Conservation (phyloP, 2,113 vertebrate species). For the Mystacornis crossleyi region DNA sequence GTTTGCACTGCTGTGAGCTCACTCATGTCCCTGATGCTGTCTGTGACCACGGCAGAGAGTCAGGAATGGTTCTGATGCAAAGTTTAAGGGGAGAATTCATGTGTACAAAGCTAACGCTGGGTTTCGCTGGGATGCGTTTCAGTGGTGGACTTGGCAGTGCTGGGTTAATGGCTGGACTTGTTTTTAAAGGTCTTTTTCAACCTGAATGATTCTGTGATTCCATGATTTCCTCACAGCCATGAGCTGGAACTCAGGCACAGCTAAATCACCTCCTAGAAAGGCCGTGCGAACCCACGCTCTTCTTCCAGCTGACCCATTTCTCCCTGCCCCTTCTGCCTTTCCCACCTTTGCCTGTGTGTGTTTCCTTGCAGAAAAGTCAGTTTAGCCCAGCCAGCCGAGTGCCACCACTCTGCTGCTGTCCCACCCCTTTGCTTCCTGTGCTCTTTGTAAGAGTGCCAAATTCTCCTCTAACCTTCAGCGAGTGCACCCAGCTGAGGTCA, state of each 20-base stretch:
- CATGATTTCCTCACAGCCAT: not conserved
- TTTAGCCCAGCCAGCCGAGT: not conserved
- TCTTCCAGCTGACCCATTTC: not conserved
- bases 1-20: not conserved
- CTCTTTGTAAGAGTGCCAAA: not conserved
- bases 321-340: not conserved
- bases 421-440: not conserved
- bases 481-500: not conserved
- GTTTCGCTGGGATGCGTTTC: not conserved
- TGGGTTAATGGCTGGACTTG: not conserved
- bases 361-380: not conserved
- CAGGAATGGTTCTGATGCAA: rapidly evolving
- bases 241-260: not conserved
- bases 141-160: not conserved
- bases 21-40: not conserved
- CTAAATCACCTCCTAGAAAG: not conserved
- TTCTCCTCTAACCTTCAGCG: not conserved
- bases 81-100: not conserved
- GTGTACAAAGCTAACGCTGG: rapidly evolving
- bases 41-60: not conserved
- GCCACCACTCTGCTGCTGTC: not conserved
- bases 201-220: too few species aligned
- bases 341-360: not conserved
- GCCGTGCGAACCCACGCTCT: rapidly evolving
- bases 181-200: not conserved